Evolutionary conservation across 2,797 vertebrate genomes (phyloP), one percentile per base, ranked within the genome.

Genomic region (Octomys mimax): DNA sequence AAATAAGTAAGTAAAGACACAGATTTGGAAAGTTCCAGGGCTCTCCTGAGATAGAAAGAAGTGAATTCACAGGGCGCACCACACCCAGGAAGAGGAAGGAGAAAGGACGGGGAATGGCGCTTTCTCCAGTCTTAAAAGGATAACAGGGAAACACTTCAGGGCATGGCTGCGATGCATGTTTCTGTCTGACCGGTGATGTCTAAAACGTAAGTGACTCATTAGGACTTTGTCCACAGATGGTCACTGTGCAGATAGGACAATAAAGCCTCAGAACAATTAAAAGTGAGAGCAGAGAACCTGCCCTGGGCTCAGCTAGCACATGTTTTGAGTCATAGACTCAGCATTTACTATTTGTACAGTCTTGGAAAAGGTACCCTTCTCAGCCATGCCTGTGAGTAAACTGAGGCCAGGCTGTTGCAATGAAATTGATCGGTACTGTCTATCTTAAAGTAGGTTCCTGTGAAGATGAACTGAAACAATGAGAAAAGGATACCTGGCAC

Each of bases 21-120:
- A 24, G 19, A 46, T 66, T 81, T 70, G 85, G 94, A 95, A 96
- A 96, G 62, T 75, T 59, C 77, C 82, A 19, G 22, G 26, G 33
- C 39, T 46, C n/a, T 75, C 52, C 93, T 64, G 11, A 71, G 79
- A 86, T 57, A 80, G 64, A 59, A 71, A 79, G 62, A 91, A 62
- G 66, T 6, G n/a, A 91, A 87, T 86, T 89, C 94, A 77, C 70
- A 84, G 49, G 84, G 12, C 24, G 33, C 9, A 13, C 78, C 94
- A 91, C 19, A 28, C 16, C 24, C n/a, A 78, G 70, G 61, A 79
- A 24, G 42, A 57, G 57, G 52, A 70, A 87, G 42, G 39, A 82
- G 5, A n/a, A 9, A 77, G 28, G 10, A 11, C 16, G 4, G 31
- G 71, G 22, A 5, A 36, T 6, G 39, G 7, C 66, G 33, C 10